phyloP scores from a whole-genome alignment of 2,797 vertebrate species.

The Labeo calbasu region DNA sequence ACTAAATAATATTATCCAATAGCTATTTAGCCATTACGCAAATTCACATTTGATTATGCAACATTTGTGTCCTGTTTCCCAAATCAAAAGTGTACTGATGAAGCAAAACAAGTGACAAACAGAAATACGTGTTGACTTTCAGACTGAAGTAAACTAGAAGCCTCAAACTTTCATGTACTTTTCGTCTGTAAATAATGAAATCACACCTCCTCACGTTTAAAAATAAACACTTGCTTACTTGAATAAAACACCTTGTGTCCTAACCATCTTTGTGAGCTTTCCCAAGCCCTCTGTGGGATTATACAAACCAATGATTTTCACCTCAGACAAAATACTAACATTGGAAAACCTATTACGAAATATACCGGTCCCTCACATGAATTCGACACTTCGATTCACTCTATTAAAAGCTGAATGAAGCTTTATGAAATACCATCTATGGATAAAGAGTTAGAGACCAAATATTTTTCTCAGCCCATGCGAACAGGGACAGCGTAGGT shows the following conservation, averaged over 20 bases:
- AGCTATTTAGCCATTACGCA: neutral
- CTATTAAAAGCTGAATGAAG: slow-evolving; percentile 7
- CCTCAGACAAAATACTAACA: neutral
- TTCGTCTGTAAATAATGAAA: neutral
- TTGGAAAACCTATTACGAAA: neutral
- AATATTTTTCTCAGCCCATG: slow-evolving; percentile 6
- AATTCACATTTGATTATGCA: neutral
- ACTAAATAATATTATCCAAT: neutral
- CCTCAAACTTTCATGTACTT: slow-evolving; percentile 3
- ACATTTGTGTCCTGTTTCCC: neutral
- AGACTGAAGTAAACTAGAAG: neutral
- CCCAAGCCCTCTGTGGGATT: neutral
- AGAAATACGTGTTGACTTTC: neutral
- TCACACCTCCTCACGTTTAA: neutral
- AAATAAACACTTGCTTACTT: neutral
- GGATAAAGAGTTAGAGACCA: slow-evolving; percentile 8
- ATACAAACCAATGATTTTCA: neutral
- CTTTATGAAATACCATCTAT: neutral
- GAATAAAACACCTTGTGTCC: neutral
- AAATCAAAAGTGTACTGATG: neutral
- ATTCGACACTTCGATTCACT: neutral
- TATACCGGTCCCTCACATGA: neutral
- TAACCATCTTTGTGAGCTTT: neutral
- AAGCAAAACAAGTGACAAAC: neutral
- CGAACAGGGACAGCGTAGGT: slow-evolving; percentile 28